Evolutionary conservation across 2,113 vertebrate genomes (phyloP), one percentile per base, ranked within the genome.

Genomic region (Galeopterus variegatus): DNA sequence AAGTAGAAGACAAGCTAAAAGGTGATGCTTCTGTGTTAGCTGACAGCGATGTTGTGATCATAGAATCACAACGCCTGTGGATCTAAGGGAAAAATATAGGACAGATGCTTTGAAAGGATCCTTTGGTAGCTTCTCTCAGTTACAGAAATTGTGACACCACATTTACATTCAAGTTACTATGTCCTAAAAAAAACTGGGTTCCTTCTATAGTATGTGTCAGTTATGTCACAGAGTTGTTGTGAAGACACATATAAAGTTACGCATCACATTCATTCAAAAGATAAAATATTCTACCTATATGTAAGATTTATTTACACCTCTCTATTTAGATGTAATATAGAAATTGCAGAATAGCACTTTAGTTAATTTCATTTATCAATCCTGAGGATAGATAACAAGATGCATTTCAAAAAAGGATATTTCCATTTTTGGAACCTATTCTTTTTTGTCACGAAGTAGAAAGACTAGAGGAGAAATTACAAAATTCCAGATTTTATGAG

Each of bases 401-500:
- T 26, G 14, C n/a, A 56, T n/a, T 95, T 94, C 31, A 69, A 15
- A 45, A 48, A 31, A 60, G 4, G 18, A 13, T 36, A 8, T 18
- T 0, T 14, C 14, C 14, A 23, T 92, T 86, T 64, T 24, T 90
- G 45, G 1, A 76, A 33, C 0, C 24, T 58, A 10, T 19, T 72
- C 14, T 23, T 23, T 85, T 65, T 77, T 79, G 54, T 80, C 24
- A 31, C 36, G 60, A 62, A 81, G 60, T 62, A 83, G 33, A 60
- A 50, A 85, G 4, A 62, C 21, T 24, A 31, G 14, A 92, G 45
- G 26, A 56, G 12, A 92, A 90, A 79, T 89, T 24, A 95, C 54
- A 96, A 90, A 89, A 82, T 67, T 41, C 9, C 23, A 83, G 64
- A 81, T 54, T 97, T 94, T 95, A 89, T 90, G 93, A 94, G 75